These are phyloP conservation scores for Labeo catla DNA, from an alignment of 2,113 vertebrate genomes.

Conservation along the genomic window DNA sequence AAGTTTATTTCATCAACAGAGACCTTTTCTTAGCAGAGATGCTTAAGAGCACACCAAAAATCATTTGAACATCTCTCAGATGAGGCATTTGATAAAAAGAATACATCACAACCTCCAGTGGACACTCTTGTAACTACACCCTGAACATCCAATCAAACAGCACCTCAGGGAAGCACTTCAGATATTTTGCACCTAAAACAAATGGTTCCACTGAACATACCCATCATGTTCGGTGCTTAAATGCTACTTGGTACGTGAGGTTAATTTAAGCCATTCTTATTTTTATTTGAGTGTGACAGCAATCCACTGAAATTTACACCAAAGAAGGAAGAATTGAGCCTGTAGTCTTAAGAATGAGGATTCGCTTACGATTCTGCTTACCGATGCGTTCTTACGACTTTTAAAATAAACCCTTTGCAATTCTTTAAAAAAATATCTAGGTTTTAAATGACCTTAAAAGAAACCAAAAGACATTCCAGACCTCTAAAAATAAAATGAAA, in stretches of 20 bases:
- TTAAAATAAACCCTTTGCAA: slow-evolving; percentile 21
- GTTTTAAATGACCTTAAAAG: background rate
- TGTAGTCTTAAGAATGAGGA: background rate
- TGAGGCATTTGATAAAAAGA: slow-evolving; percentile 44
- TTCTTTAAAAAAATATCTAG: slow-evolving; percentile 6
- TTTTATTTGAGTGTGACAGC: background rate
- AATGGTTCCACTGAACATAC: background rate
- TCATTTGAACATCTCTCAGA: slow-evolving; percentile 46
- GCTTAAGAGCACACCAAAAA: slow-evolving; percentile 50
- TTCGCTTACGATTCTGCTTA: background rate
- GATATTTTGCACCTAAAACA: slow-evolving; percentile 32
- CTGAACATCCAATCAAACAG: slow-evolving; percentile 41
- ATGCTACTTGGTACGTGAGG: background rate
- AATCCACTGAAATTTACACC: background rate
- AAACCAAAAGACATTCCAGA: background rate
- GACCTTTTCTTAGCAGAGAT: slow-evolving; percentile 38
- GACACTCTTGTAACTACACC: slow-evolving; percentile 37
- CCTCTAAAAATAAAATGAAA: slow-evolving; percentile 14
- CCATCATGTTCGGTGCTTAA: background rate
- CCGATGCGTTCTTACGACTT: background rate
- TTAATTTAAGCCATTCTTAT: slow-evolving; percentile 1
- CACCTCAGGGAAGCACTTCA: slow-evolving; percentile 40
- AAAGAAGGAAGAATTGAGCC: background rate
- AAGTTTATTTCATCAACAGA: slow-evolving; percentile 59
- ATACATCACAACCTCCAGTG: slow-evolving; percentile 43